A percentile compares a stretch with the other conserved stretches of the same genome.
These are phyloP conservation scores for Leucozona laternaria DNA, from an alignment of 2,888 invertebrate genomes.

Conservation along the genomic window DNA sequence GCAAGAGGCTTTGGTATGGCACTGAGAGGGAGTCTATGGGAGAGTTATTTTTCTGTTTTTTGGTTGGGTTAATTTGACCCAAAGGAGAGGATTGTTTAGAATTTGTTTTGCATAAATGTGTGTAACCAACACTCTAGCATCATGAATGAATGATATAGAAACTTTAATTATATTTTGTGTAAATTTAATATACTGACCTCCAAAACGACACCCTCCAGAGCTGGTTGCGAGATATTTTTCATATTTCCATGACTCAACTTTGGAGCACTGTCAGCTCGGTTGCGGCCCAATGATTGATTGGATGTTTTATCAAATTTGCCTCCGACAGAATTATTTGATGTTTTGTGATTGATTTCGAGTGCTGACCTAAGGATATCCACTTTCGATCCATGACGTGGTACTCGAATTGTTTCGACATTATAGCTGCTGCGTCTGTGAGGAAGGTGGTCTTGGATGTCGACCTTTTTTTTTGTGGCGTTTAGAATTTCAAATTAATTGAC, in stretches of 20 bases:
- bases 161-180: conserved; percentile 8
- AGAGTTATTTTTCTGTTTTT: conserved; percentile 39
- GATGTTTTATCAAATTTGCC: conserved; percentile 85
- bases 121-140: conserved; percentile 26
- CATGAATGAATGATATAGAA: conserved; percentile 14
- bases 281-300: conserved; percentile 85
- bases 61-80: conserved; percentile 25
- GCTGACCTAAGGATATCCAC: conserved; percentile 89
- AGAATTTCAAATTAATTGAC: conserved; percentile 15
- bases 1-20: conserved; percentile 24
- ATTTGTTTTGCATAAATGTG: not conserved
- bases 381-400: conserved; percentile 82
- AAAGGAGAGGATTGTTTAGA: conserved; percentile 20
- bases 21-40: conserved; percentile 40
- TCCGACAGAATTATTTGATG: conserved; percentile 84
- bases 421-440: conserved; percentile 84
- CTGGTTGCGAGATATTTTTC: conserved; percentile 87
- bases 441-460: conserved; percentile 83
- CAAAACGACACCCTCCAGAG: conserved; percentile 85
- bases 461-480: conserved; percentile 77
- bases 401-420: conserved; percentile 83
- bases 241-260: conserved; percentile 85
- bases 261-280: conserved; percentile 87
- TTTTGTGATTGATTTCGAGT: conserved; percentile 87
- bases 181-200: conserved; percentile 83